A percentile compares a stretch with the other conserved stretches of the same genome.
phyloP scores from a whole-genome alignment of 2,113 vertebrate genomes.

The Pseudonaja textilis region DNA sequence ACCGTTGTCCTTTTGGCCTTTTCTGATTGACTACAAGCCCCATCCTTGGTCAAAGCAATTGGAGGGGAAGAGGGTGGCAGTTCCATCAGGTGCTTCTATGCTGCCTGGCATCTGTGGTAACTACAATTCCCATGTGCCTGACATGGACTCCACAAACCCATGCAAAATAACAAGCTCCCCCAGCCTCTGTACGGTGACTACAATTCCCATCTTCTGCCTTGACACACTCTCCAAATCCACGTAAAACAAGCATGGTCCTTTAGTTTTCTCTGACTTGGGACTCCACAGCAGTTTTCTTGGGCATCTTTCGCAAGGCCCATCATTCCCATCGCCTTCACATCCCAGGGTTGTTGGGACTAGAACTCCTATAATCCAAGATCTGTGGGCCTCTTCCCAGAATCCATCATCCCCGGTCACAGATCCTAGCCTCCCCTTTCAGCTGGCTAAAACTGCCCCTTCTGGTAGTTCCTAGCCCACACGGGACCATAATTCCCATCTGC shows the following conservation, averaged over 20 bases:
- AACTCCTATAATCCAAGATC: background rate
- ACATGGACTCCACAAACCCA: too few species aligned
- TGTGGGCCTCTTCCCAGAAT: background rate
- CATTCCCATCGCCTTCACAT: background rate
- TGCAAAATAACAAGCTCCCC: too few species aligned
- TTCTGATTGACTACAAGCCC: background rate
- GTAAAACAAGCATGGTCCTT: background rate
- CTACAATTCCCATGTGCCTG: too few species aligned
- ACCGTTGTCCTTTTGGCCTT: background rate
- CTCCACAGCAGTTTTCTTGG: background rate
- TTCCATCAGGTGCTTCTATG: background rate
- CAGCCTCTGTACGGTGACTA: too few species aligned
- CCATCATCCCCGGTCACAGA: background rate
- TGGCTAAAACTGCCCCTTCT: too few species aligned
- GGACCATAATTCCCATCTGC: background rate
- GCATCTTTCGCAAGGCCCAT: too few species aligned
- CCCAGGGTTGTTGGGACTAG: background rate
- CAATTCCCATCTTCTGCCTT: too few species aligned
- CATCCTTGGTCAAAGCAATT: background rate
- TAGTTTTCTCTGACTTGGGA: background rate
- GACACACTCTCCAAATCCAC: background rate
- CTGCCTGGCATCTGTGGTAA: background rate
- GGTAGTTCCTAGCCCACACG: too few species aligned
- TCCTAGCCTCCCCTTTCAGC: background rate
- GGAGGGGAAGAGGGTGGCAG: background rate